These are phyloP conservation scores for Laticauda laticaudata DNA, from an alignment of 2,113 vertebrate genomes.

Conservation along the genomic window DNA sequence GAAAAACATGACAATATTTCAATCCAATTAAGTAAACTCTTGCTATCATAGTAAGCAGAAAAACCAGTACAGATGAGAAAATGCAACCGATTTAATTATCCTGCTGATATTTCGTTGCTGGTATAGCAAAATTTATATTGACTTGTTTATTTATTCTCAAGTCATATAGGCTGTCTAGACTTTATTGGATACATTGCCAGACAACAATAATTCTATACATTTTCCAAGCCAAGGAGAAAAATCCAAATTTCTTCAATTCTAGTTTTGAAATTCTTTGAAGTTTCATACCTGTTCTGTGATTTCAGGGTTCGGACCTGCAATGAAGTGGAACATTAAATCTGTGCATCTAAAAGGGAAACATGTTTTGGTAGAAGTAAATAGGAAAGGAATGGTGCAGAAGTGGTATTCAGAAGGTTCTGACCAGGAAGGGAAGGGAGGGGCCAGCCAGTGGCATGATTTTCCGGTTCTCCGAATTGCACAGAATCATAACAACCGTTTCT, in stretches of 20 bases:
- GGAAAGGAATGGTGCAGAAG: background rate
- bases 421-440: too few relatives aligned
- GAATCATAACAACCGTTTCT: too few relatives aligned
- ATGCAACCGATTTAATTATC: background rate
- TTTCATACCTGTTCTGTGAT: background rate
- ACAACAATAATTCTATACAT: background rate
- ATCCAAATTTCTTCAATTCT: background rate
- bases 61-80: background rate
- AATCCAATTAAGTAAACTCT: background rate
- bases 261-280: background rate
- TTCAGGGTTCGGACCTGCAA: background rate
- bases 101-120: background rate
- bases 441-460: too few relatives aligned
- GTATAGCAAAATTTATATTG: background rate
- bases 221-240: background rate
- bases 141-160: background rate
- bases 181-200: background rate
- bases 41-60: background rate
- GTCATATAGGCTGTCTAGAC: background rate
- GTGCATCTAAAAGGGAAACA: background rate
- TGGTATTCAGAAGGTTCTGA: too few relatives aligned
- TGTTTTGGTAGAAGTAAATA: background rate
- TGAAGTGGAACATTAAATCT: background rate
- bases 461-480: too few relatives aligned
- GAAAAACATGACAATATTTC: background rate